Evolutionary conservation across 2,797 vertebrate species (phyloP).

Genomic region (Rallus crepitans): DNA sequence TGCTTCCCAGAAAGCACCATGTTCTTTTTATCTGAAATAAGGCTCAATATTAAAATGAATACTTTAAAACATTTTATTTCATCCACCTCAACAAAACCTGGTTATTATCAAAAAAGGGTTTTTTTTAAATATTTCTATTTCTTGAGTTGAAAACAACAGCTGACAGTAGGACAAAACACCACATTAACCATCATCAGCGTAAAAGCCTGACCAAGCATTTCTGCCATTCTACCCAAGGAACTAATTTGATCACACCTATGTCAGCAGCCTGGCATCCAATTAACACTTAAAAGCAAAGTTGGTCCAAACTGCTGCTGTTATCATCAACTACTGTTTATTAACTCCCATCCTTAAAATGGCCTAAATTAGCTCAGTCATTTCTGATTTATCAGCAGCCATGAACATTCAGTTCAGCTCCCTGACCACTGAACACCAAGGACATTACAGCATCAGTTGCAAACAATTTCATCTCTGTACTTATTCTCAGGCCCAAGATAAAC

Average conservation of each 20-base stretch:
- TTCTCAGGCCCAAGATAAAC: background rate
- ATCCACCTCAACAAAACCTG: background rate
- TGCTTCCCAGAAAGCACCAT: background rate
- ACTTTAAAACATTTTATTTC: background rate
- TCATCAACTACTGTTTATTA: constrained; percentile 1
- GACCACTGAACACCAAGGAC: constrained; percentile 18
- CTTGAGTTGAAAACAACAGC: background rate
- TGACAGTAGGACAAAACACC: background rate
- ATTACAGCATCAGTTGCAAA: constrained; percentile 16
- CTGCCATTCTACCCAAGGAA: background rate
- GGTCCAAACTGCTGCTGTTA: constrained; percentile 18
- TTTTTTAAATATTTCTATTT: background rate
- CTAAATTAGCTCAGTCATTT: constrained; percentile 34
- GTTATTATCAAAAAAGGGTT: background rate
- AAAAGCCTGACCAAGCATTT: constrained; percentile 34
- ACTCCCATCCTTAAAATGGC: constrained; percentile 23
- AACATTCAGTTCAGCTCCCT: background rate
- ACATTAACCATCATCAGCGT: background rate
- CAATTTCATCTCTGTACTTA: constrained; percentile 10
- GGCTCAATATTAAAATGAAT: background rate
- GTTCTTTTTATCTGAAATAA: background rate
- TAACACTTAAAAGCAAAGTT: constrained; percentile 20
- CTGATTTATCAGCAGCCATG: background rate
- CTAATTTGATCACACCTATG: constrained; percentile 12
- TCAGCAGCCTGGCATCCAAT: constrained; percentile 11